Evolutionary conservation across 2,888 invertebrate species (phyloP).

Genomic region (Hemistola chrysoprasaria): DNA sequence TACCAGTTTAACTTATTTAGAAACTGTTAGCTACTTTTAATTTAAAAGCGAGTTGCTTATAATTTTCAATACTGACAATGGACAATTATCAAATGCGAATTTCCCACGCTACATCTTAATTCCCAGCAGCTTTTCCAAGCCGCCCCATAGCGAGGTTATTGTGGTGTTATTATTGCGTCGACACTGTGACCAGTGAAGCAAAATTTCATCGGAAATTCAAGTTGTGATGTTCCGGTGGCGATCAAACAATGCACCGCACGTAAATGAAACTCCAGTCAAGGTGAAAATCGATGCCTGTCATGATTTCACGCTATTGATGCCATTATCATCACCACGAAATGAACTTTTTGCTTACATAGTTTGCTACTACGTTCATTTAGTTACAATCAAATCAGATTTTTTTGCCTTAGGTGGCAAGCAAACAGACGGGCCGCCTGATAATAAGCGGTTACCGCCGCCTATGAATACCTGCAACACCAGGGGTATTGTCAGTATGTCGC

Average conservation of each 20-base stretch:
- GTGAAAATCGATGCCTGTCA: conserved; percentile 64
- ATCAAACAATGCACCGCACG: conserved; percentile 53
- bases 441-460: no score
- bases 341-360: conserved; percentile 1
- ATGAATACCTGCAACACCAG: no score
- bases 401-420: no score
- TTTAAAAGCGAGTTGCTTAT: conserved; percentile 10
- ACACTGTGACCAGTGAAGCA: conserved; percentile 49
- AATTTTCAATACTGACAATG: no score
- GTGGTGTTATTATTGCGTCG: conserved; percentile 24
- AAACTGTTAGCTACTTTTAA: conserved; percentile 9
- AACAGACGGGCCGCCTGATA: no score
- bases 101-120: conserved; percentile 22
- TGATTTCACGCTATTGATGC: conserved; percentile 58
- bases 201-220: conserved; percentile 40
- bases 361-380: background rate
- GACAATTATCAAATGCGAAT: no score
- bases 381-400: background rate
- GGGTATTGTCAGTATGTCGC: no score
- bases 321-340: conserved; percentile 29
- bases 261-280: conserved; percentile 61
- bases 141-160: conserved; percentile 24
- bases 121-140: conserved; percentile 24
- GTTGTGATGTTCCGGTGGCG: conserved; percentile 47
- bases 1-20: conserved; percentile 28